Conservation (phyloP, 2,888 invertebrate species). For the Theristus sp. region DNA sequence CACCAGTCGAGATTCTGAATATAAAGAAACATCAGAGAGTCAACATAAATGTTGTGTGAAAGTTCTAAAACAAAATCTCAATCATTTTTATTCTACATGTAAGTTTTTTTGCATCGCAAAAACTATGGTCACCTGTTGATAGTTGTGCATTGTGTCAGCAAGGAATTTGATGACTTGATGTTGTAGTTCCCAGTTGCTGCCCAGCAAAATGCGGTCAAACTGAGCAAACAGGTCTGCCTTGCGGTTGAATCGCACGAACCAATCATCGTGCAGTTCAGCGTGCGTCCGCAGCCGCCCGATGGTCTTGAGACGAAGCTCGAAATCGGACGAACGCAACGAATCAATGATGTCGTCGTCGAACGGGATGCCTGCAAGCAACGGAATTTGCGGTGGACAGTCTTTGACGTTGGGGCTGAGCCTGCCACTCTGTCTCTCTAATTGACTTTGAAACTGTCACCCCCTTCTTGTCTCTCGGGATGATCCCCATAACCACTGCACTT, state of each 20-base stretch:
- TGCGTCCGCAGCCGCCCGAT: not conserved
- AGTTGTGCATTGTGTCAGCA: conserved; percentile 16
- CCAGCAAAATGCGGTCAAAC: conserved; percentile 31
- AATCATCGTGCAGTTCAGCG: not conserved
- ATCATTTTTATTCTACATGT: too few relatives aligned
- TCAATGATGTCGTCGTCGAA: not conserved
- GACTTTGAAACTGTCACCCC: too few relatives aligned
- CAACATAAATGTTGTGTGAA: too few relatives aligned
- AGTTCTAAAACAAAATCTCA: too few relatives aligned
- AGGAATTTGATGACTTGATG: conserved; percentile 31
- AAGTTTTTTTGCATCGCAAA: too few relatives aligned
- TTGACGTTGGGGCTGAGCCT: too few relatives aligned
- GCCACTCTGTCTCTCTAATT: too few relatives aligned
- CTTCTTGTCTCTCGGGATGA: too few relatives aligned
- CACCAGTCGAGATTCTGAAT: not conserved
- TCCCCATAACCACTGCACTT: too few relatives aligned
- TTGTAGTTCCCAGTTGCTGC: conserved; percentile 34
- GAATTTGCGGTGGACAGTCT: too few relatives aligned
- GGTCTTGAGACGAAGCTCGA: not conserved
- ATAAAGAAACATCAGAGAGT: too few relatives aligned
- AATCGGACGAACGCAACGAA: not conserved
- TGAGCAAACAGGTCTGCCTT: conserved; percentile 26
- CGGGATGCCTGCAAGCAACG: too few relatives aligned
- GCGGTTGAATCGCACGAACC: not conserved
- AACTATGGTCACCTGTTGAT: not conserved